phyloP scores from a whole-genome alignment of 2,797 vertebrate genomes.

The Bovichtus variegatus region DNA sequence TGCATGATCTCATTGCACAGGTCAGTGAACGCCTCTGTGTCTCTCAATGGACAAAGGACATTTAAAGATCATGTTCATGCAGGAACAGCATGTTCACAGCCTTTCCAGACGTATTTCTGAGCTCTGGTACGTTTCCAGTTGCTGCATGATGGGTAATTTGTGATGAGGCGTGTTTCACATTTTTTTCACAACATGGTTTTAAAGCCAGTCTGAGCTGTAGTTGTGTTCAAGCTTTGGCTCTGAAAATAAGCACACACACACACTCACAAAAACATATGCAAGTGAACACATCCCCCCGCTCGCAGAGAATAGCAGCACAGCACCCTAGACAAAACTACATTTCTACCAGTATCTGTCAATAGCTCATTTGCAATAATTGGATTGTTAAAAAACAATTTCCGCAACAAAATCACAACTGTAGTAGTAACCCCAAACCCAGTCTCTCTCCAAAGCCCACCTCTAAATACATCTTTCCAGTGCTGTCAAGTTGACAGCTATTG shows the following conservation, averaged over 20 bases:
- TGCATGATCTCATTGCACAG: conserved; percentile 59
- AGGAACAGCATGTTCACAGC: conserved; percentile 17
- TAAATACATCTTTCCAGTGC: conserved; percentile 48
- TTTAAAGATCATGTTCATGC: conserved; percentile 38
- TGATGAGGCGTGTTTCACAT: conserved; percentile 11
- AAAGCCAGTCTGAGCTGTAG: conserved; percentile 20
- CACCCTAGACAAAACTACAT: background rate
- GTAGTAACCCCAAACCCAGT: conserved; percentile 41
- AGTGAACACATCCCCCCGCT: background rate
- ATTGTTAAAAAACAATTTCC: conserved; percentile 38
- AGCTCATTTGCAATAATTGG: conserved; percentile 44
- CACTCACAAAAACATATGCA: background rate
- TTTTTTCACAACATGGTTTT: conserved; percentile 4
- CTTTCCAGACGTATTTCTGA: conserved; percentile 26
- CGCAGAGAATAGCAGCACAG: background rate
- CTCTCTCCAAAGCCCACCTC: conserved; percentile 37
- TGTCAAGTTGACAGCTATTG: conserved; percentile 71
- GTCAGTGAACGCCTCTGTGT: conserved; percentile 62
- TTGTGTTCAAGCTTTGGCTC: conserved; percentile 18
- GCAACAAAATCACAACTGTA: conserved; percentile 52
- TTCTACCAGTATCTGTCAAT: conserved; percentile 21
- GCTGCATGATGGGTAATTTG: conserved; percentile 33
- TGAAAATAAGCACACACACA: conserved; percentile 11
- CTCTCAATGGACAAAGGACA: conserved; percentile 15
- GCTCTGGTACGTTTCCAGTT: conserved; percentile 20